Evolutionary conservation across 2,797 vertebrate species (phyloP).

Genomic region (Sciurus carolinensis): DNA sequence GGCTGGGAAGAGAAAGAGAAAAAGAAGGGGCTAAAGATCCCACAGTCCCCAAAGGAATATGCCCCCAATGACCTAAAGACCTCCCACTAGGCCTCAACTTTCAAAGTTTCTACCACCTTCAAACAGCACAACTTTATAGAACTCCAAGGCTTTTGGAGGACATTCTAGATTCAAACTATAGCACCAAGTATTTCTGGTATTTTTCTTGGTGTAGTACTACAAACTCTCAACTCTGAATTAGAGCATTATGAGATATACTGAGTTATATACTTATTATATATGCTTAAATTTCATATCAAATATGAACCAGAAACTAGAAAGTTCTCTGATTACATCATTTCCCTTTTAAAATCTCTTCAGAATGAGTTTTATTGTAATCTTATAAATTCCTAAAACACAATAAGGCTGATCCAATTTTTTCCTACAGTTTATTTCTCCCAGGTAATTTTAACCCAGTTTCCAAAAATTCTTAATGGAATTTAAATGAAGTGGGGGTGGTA

Average conservation of each 20-base stretch:
- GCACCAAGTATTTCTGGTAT: background rate
- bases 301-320: background rate
- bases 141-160: background rate
- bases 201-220: background rate
- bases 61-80: no score
- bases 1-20: background rate
- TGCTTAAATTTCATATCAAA: background rate
- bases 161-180: background rate
- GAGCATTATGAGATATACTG: background rate
- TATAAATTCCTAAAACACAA: conserved; percentile 21
- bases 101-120: background rate
- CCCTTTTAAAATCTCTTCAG: background rate
- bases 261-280: background rate
- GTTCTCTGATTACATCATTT: background rate
- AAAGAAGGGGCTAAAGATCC: background rate
- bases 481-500: background rate
- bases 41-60: background rate
- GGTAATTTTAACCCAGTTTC: background rate
- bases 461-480: background rate
- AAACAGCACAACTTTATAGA: background rate
- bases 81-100: no score
- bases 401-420: background rate
- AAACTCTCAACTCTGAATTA: background rate
- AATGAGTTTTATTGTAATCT: background rate
- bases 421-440: background rate